Conservation (phyloP, 2,113 vertebrate species). For the Phalacrocorax carbo region DNA sequence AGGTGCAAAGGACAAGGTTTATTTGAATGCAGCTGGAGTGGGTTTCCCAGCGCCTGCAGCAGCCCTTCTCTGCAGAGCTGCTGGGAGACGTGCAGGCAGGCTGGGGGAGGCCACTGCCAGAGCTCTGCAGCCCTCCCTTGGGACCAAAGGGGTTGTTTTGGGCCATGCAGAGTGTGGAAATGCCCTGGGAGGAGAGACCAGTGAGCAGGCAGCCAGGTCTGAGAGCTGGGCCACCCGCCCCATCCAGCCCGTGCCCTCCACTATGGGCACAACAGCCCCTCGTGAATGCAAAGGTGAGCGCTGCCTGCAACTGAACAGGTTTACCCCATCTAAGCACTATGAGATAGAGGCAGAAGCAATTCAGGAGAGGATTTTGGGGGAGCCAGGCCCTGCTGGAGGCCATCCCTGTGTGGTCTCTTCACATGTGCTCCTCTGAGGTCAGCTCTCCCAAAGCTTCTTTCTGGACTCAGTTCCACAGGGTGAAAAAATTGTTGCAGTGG, state of each 20-base stretch:
- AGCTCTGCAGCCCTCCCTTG: not conserved
- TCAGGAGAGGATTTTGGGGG: not conserved
- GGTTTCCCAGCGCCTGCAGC: not conserved
- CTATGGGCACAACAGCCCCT: not conserved
- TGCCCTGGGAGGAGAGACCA: not conserved
- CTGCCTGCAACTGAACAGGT: not conserved
- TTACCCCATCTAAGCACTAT: accelerated
- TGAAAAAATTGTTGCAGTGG: not conserved
- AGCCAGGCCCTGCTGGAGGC: not conserved
- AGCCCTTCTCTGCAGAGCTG: not conserved
- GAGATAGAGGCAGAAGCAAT: not conserved
- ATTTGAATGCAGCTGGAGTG: not conserved
- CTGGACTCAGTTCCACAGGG: not conserved
- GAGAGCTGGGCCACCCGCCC: not conserved
- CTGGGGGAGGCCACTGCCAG: not conserved
- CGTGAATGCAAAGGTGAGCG: not conserved
- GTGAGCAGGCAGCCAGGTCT: not conserved
- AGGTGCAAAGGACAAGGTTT: not conserved
- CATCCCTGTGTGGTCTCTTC: not conserved
- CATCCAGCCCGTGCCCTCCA: not conserved
- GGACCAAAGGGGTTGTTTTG: not conserved
- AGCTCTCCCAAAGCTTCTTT: not conserved
- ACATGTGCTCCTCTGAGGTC: accelerated
- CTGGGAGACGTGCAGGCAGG: not conserved
- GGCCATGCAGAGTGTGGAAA: not conserved